Evolutionary conservation across 2,888 invertebrate species (phyloP).

Genomic region (Drosophila affinis): DNA sequence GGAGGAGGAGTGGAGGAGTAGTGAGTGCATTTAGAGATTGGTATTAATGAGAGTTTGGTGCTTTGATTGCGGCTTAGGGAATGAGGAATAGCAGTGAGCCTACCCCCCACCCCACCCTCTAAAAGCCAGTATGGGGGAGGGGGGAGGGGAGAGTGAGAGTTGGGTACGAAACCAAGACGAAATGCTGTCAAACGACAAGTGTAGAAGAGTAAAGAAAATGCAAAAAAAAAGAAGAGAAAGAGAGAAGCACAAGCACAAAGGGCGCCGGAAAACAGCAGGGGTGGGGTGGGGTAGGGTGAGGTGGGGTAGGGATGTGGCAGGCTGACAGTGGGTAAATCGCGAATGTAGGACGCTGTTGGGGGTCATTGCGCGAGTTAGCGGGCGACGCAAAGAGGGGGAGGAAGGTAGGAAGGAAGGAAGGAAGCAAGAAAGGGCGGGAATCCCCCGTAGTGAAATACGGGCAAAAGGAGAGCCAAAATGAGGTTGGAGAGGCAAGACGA

Average conservation of each 20-base stretch:
- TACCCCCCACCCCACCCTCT: too few relatives aligned
- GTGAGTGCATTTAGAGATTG: not conserved
- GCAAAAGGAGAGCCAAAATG: not conserved
- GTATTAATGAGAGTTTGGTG: not conserved
- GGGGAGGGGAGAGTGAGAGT: constrained; percentile 25
- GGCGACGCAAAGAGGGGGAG: not conserved
- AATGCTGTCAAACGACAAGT: constrained; percentile 72
- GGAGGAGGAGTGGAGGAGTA: too few relatives aligned
- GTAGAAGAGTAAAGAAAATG: constrained; percentile 40
- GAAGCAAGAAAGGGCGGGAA: not conserved
- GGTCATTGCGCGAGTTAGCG: constrained; percentile 43
- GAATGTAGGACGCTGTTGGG: constrained; percentile 52
- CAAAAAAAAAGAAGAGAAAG: constrained; percentile 5
- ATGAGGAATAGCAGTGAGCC: not conserved
- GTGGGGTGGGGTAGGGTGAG: constrained; percentile 1
- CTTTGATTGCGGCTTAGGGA: not conserved
- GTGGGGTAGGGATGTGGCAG: constrained; percentile 4
- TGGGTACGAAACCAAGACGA: constrained; percentile 45
- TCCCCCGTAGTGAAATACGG: not conserved
- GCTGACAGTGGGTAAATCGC: constrained; percentile 35
- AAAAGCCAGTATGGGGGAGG: not conserved
- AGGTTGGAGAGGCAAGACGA: constrained; percentile 35
- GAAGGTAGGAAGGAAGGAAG: not conserved
- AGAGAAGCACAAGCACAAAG: constrained; percentile 6
- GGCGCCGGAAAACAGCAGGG: not conserved